A percentile compares a stretch with the other conserved stretches of the same genome.
These are phyloP conservation scores for Hoplostethus atlanticus DNA, from an alignment of 2,797 vertebrate species.

Conservation along the genomic window DNA sequence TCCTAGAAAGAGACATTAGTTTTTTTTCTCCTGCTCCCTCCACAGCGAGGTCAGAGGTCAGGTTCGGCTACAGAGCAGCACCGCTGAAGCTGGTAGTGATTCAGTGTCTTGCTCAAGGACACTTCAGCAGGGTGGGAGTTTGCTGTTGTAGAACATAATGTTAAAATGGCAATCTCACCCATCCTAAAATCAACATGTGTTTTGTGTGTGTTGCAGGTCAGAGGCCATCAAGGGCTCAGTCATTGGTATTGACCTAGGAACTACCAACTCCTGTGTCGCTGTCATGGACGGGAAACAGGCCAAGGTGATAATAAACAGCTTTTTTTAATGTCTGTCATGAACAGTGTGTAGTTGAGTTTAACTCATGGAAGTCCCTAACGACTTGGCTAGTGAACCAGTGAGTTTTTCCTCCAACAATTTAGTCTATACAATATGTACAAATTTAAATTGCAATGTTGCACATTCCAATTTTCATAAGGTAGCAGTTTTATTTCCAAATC, in stretches of 20 bases:
- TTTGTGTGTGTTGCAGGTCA: slow-evolving; percentile 83
- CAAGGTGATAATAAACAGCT: slow-evolving; percentile 86
- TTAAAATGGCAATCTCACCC: too few species aligned
- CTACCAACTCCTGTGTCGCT: slow-evolving; percentile 98
- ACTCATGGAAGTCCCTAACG: background rate
- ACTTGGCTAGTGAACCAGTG: background rate
- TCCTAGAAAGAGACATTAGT: too few species aligned
- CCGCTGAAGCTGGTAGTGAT: too few species aligned
- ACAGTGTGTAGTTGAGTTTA: background rate
- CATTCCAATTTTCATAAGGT: background rate
- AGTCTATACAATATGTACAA: background rate
- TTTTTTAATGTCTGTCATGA: background rate
- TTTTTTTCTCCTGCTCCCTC: too few species aligned
- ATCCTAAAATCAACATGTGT: too few species aligned
- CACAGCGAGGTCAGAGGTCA: too few species aligned
- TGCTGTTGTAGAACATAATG: too few species aligned
- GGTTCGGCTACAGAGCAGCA: too few species aligned
- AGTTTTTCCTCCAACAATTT: background rate
- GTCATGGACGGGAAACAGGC: slow-evolving; percentile 99
- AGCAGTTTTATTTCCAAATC: background rate
- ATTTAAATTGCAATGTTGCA: background rate
- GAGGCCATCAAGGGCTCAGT: slow-evolving; percentile 96
- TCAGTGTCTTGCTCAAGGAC: too few species aligned
- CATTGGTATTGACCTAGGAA: slow-evolving; percentile 97
- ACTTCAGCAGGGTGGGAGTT: too few species aligned